Base-by-base conservation (phyloP, 2,888 invertebrate genomes). In the Leptinotarsa tumamoca region DNA sequence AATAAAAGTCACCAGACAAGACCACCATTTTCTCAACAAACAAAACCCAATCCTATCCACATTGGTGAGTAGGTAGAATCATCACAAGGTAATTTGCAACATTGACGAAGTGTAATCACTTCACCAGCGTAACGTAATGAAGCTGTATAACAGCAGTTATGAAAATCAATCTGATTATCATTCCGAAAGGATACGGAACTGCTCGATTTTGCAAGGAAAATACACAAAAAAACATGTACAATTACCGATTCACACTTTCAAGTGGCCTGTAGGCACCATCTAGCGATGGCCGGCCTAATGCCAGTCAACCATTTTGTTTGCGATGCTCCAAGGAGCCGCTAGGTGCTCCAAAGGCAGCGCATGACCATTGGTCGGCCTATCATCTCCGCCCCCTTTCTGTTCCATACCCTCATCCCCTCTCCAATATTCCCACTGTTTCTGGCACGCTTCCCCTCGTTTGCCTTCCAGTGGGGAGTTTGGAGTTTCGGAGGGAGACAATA, bases 271-370 rank as follows among this genome's bases (percentile, higher is more conserved):
- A 83, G 77, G 83, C 86, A 89, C 89, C 90, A 89, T 90, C 91
- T 90, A 82, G 82, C 84, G 88, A 87, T 89, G 80, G 85, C 83
- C 83, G 80, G 72, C 80, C 77, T 4, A 73, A 75, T 71, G 52
- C 67, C 81, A 72, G 89, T 88, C 90, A 90, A 90, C 91, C 91
- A 91, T 91, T 91, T 91, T 91, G 91, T 91, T 90, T 89, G 88
- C 88, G 88, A 88, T 86, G 83, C 89, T 87, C 88, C 88, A 88
- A 89, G 82, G 83, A 82, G 83, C 87, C 88, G 87, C 87, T 87
- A 87, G 87, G 85, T 85, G 87, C 85, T 85, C 83, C 82, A 75
- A 68, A 73, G 77, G 73, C 81, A 80, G 90, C 90, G 90, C 90
- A 90, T 90, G 90, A 87, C 88, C 87, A 90, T 89, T 90, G 89